phyloP scores from a whole-genome alignment of 1,140 invertebrate genomes.

The Sminthurinus signatus region DNA sequence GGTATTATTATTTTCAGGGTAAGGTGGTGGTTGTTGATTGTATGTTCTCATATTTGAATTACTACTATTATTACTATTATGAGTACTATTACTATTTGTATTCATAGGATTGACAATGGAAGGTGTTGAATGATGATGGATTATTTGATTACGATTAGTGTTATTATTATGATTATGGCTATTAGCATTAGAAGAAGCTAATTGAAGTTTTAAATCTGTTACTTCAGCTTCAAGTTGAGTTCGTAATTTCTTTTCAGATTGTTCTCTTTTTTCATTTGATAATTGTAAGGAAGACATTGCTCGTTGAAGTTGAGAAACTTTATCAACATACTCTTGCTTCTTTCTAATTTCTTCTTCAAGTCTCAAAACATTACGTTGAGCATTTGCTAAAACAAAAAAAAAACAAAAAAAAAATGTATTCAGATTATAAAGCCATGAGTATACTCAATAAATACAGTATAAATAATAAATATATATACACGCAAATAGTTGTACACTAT shows the following conservation, averaged over 20 bases:
- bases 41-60: neutral
- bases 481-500: too few species aligned
- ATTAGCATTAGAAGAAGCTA: constrained; percentile 44
- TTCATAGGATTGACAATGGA: neutral
- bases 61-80: neutral
- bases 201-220: constrained; percentile 48
- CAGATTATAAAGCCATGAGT: too few species aligned
- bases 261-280: constrained; percentile 73
- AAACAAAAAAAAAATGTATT: too few species aligned
- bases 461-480: too few species aligned
- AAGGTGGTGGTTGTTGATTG: constrained; percentile 27
- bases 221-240: constrained; percentile 74
- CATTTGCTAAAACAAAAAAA: constrained; percentile 53
- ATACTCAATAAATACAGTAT: too few species aligned
- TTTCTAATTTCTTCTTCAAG: constrained; percentile 83
- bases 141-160: neutral
- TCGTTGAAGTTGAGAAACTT: constrained; percentile 72
- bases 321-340: constrained; percentile 76
- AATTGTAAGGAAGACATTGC: constrained; percentile 74
- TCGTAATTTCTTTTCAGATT: constrained; percentile 70
- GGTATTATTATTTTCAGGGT: constrained; percentile 13
- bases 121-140: neutral
- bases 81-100: too few species aligned
- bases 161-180: constrained; percentile 14
- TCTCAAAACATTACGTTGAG: constrained; percentile 77